A percentile compares a stretch with the other conserved stretches of the same genome.
These are phyloP conservation scores for Andrena bucephala DNA, from an alignment of 2,888 invertebrate species.

Conservation along the genomic window DNA sequence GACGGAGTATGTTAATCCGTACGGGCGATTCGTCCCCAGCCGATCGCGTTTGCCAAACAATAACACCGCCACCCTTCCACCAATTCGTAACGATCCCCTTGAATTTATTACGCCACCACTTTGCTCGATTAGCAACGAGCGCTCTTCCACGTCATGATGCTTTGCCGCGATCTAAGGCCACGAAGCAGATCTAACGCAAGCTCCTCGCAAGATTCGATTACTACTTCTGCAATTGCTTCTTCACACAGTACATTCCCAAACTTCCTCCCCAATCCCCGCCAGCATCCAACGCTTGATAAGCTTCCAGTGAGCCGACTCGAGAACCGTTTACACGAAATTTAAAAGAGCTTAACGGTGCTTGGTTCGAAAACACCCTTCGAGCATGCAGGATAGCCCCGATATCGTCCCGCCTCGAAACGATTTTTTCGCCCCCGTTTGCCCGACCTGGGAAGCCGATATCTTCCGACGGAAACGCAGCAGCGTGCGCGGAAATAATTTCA, in stretches of 20 bases:
- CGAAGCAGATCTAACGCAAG: no score
- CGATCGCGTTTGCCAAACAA: constrained; percentile 61
- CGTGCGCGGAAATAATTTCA: constrained; percentile 60
- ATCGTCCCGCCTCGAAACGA: constrained; percentile 3
- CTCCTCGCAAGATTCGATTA: no score
- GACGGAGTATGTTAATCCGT: constrained; percentile 58
- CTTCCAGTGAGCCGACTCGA: background rate
- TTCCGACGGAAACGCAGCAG: constrained; percentile 29
- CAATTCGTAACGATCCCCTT: constrained; percentile 18
- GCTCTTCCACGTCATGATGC: no score
- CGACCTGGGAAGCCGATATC: constrained; percentile 29
- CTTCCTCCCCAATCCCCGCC: background rate
- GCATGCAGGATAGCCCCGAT: constrained; percentile 7
- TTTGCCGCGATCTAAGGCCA: no score
- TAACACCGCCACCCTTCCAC: constrained; percentile 25
- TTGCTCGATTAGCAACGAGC: background rate
- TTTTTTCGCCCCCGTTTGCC: background rate
- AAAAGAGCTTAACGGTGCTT: background rate
- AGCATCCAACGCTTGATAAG: background rate
- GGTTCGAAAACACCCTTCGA: background rate
- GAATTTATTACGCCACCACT: constrained; percentile 7
- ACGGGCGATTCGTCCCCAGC: constrained; percentile 50
- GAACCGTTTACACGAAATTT: background rate
- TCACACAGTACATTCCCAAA: no score
- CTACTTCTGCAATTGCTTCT: no score